Base-by-base conservation (phyloP, 2,113 vertebrate species). In the Chinchilla lanigera region DNA sequence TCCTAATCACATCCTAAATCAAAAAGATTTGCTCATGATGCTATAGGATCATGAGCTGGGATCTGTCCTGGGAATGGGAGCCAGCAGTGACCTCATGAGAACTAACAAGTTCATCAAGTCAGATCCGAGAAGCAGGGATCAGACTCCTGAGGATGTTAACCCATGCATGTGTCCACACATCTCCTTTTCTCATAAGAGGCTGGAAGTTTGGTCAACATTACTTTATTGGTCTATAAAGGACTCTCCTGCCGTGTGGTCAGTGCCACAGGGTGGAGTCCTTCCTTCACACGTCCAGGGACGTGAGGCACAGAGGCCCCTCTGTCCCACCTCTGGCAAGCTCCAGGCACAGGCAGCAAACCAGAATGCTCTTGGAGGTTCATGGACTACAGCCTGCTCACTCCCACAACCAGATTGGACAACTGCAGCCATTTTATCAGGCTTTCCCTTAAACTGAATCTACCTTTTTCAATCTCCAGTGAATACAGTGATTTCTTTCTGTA, bases 1-100 rank as follows among this genome's bases (percentile, higher is more conserved):
- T 93, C 97, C 92, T 97, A 97, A 97, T 90, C n/a, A n/a, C n/a
- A n/a, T n/a, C n/a, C n/a, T n/a, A n/a, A n/a, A n/a, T n/a, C 96
- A 96, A 73, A 94, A 96, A 91, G 81, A 98, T 97, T 95, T 97
- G 96, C 93, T 97, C n/a, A 11, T 73, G 9, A 24, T 8, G 17
- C 9, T 73, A 91, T 2, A 1, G 83, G 94, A 93, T 73, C 96
- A 96, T 97, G 98, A 97, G 98, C 98, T 97, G 96, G 88, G 97
- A 96, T 98, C 96, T 93, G 88, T 95, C 75, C 71, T 41, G 30
- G 28, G 65, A 61, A 4, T 13, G 24, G 7, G 4, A 73, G 38
- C 61, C 86, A 83, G 78, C 24, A 19, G 58, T 93, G 83, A 85
- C 28, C 7, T 86, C 52, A 67, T 7, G 35, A 47, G 54, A n/a